Conservation (phyloP, 2,797 vertebrate genomes). For the Myoxocephalus aenaeus region DNA sequence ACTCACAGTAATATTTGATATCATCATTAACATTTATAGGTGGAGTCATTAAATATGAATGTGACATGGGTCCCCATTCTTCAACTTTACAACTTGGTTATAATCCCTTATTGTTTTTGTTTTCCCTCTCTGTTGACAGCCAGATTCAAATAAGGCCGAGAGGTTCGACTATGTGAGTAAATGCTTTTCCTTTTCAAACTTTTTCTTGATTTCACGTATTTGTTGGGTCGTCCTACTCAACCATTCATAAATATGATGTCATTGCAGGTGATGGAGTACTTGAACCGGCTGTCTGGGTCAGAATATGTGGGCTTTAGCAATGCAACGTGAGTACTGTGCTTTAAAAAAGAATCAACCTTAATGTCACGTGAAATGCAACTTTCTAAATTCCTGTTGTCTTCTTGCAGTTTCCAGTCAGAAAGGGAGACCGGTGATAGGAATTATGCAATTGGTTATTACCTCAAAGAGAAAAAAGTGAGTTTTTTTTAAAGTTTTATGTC, state of each 20-base stretch:
- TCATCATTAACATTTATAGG: conserved; percentile 30
- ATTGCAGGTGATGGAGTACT: conserved; percentile 89
- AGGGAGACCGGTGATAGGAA: conserved; percentile 93
- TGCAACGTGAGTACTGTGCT: conserved; percentile 86
- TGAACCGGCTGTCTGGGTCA: conserved; percentile 88
- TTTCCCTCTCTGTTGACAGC: conserved; percentile 76
- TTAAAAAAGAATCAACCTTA: neutral
- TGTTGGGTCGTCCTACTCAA: conserved; percentile 3
- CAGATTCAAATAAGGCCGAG: conserved; percentile 89
- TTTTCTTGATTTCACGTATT: neutral
- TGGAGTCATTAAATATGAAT: conserved; percentile 47
- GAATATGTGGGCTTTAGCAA: conserved; percentile 94
- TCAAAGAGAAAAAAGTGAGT: conserved; percentile 92
- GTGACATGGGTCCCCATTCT: conserved; percentile 21
- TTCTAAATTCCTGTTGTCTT: conserved; percentile 14
- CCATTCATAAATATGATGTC: conserved; percentile 5
- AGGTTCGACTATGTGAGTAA: conserved; percentile 92
- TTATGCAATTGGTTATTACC: conserved; percentile 93
- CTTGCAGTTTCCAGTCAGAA: conserved; percentile 91
- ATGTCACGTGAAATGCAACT: neutral
- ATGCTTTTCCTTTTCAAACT: conserved; percentile 16
- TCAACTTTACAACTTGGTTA: conserved; percentile 52
- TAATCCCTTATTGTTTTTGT: conserved; percentile 23
- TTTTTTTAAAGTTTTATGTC: neutral
- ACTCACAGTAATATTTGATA: conserved; percentile 31